A percentile compares a stretch with the other conserved stretches of the same genome.
Conservation (phyloP, 1,140 invertebrate genomes). For the Drosophila willistoni region DNA sequence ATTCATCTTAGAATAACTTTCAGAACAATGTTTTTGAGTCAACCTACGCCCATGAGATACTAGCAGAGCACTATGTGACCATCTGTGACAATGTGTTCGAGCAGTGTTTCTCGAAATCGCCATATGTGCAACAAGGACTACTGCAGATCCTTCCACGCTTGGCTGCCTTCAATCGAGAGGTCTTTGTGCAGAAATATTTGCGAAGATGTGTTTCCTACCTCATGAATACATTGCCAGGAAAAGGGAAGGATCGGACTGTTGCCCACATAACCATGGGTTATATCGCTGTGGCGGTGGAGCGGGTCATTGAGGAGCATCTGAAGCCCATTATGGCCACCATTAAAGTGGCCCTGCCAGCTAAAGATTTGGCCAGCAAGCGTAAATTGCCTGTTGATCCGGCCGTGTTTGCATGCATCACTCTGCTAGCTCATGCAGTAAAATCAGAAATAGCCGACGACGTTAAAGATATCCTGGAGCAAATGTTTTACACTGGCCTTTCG, state of each 20-base stretch:
- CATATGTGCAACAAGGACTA: conserved; percentile 94
- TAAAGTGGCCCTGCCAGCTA: conserved; percentile 90
- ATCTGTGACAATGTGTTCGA: conserved; percentile 92
- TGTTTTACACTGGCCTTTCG: conserved; percentile 96
- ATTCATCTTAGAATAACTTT: too few relatives aligned
- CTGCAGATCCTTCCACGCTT: conserved; percentile 95
- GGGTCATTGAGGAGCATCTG: conserved; percentile 91
- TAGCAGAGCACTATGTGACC: conserved; percentile 92
- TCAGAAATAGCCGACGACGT: conserved; percentile 90
- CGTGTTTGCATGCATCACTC: conserved; percentile 97
- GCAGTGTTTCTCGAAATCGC: conserved; percentile 89
- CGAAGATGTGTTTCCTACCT: conserved; percentile 91
- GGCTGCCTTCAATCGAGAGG: conserved; percentile 95
- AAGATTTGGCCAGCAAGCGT: conserved; percentile 89
- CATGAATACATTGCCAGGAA: conserved; percentile 88
- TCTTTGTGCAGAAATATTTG: conserved; percentile 91
- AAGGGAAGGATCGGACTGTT: conserved; percentile 92
- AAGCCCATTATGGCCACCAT: conserved; percentile 94
- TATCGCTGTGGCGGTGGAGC: conserved; percentile 94
- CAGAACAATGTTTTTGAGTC: conserved; percentile 87
- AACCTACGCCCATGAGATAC: conserved; percentile 91
- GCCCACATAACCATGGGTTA: conserved; percentile 96
- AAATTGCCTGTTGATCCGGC: conserved; percentile 91
- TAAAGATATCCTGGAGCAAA: conserved; percentile 93
- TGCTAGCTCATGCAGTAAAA: conserved; percentile 94